These are phyloP conservation scores for Tanytarsus gracilentus DNA, from an alignment of 2,888 invertebrate genomes.

Conservation along the genomic window DNA sequence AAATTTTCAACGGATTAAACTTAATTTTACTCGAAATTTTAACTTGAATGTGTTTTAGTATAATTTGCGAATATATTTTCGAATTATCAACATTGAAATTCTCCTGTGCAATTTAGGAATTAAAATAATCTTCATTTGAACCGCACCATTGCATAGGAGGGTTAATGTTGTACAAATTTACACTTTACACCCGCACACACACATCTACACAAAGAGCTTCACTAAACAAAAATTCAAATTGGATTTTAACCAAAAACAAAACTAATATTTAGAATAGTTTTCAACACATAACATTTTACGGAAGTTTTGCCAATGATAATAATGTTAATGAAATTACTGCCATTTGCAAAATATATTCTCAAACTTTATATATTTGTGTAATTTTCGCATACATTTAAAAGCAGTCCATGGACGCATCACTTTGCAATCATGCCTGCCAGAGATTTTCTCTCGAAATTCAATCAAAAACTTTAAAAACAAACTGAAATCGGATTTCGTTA, in stretches of 20 bases:
- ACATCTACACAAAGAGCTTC: too few relatives aligned
- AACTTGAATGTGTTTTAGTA: too few relatives aligned
- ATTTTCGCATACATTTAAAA: neutral
- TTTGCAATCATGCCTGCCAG: neutral
- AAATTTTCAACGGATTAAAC: neutral
- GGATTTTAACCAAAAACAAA: slow-evolving; percentile 10
- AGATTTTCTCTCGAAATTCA: neutral
- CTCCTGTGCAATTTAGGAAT: too few relatives aligned
- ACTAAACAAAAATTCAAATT: slow-evolving; percentile 10
- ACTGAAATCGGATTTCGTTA: slow-evolving; percentile 4
- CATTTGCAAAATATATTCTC: neutral
- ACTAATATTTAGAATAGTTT: too few relatives aligned
- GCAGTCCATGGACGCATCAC: neutral
- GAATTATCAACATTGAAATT: too few relatives aligned
- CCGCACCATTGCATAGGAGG: too few relatives aligned
- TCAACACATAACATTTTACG: too few relatives aligned
- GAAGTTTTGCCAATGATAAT: too few relatives aligned
- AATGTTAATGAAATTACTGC: slow-evolving; percentile 13
- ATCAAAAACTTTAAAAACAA: slow-evolving; percentile 1
- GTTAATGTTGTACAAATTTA: too few relatives aligned
- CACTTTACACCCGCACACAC: too few relatives aligned
- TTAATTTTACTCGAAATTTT: neutral
- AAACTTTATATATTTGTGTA: neutral
- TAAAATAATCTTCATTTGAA: too few relatives aligned
- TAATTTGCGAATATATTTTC: too few relatives aligned